These are phyloP conservation scores for Amphiprion percula DNA, from an alignment of 2,113 vertebrate genomes.

Conservation along the genomic window DNA sequence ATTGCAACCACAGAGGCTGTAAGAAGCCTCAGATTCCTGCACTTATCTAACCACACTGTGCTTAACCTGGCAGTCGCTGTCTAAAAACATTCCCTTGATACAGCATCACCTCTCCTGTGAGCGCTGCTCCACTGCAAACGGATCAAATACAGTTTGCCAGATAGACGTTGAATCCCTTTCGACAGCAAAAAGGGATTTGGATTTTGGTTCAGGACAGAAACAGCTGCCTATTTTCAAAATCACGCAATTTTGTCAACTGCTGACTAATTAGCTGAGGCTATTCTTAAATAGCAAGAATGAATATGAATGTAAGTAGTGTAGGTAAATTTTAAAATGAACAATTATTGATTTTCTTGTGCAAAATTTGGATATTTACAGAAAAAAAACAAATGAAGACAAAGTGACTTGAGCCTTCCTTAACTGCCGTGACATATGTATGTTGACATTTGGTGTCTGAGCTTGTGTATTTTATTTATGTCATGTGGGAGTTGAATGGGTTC, in stretches of 20 bases:
- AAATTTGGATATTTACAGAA: too few relatives aligned
- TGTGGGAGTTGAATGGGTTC: too few relatives aligned
- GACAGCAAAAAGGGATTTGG: background rate
- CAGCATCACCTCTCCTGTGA: constrained; percentile 26
- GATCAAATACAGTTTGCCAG: constrained; percentile 18
- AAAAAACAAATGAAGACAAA: too few relatives aligned
- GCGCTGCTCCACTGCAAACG: constrained; percentile 25
- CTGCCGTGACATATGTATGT: too few relatives aligned
- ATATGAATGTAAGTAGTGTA: background rate
- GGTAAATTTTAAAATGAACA: too few relatives aligned
- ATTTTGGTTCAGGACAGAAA: background rate
- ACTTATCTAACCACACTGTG: constrained; percentile 44
- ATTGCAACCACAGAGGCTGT: constrained; percentile 36
- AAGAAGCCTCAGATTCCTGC: constrained; percentile 39
- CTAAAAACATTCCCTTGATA: constrained; percentile 48
- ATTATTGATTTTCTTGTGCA: too few relatives aligned
- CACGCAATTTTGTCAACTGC: background rate
- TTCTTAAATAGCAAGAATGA: background rate
- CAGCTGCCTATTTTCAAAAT: background rate
- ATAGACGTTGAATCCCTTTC: background rate
- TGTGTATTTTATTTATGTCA: too few relatives aligned
- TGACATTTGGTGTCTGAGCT: too few relatives aligned
- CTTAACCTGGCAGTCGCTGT: constrained; percentile 33
- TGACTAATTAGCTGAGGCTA: background rate
- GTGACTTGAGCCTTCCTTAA: too few relatives aligned